phyloP scores from a whole-genome alignment of 2,888 invertebrate genomes.

The Cheilosia grossa region DNA sequence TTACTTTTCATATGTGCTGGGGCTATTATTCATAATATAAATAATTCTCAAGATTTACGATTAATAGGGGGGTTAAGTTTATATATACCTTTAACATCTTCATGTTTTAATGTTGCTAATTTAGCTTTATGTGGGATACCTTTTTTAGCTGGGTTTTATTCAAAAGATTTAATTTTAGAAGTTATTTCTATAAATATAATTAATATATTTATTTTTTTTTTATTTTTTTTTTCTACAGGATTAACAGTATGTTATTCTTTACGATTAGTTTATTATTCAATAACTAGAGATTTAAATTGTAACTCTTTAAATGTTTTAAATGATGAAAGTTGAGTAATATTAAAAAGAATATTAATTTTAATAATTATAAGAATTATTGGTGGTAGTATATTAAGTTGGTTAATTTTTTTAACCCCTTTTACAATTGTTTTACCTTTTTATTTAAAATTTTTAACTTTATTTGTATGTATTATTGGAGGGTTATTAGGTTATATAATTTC shows the following conservation, averaged over 20 bases:
- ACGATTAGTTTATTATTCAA: constrained; percentile 85
- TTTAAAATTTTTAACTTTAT: constrained; percentile 85
- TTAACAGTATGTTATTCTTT: constrained; percentile 85
- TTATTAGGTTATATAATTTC: constrained; percentile 83
- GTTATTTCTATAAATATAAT: constrained; percentile 84
- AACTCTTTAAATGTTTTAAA: constrained; percentile 83
- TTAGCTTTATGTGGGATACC: constrained; percentile 87
- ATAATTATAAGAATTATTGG: constrained; percentile 82
- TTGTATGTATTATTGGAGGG: constrained; percentile 83
- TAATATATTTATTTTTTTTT: constrained; percentile 85
- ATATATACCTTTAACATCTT: constrained; percentile 84
- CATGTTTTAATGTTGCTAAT: constrained; percentile 86
- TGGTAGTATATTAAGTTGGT: constrained; percentile 85
- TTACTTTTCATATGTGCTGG: constrained; percentile 90
- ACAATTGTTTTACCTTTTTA: constrained; percentile 84
- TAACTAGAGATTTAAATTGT: constrained; percentile 84
- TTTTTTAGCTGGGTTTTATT: constrained; percentile 88
- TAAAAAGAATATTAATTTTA: constrained; percentile 83
- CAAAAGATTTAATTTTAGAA: constrained; percentile 87
- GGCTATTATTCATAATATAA: constrained; percentile 87
- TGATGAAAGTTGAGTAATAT: constrained; percentile 84
- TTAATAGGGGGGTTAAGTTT: constrained; percentile 84
- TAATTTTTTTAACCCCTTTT: constrained; percentile 84
- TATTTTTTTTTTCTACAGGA: constrained; percentile 85
- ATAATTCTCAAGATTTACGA: constrained; percentile 87